Base-by-base conservation (phyloP, 1,140 invertebrate species). In the Drosophila albomicans region DNA sequence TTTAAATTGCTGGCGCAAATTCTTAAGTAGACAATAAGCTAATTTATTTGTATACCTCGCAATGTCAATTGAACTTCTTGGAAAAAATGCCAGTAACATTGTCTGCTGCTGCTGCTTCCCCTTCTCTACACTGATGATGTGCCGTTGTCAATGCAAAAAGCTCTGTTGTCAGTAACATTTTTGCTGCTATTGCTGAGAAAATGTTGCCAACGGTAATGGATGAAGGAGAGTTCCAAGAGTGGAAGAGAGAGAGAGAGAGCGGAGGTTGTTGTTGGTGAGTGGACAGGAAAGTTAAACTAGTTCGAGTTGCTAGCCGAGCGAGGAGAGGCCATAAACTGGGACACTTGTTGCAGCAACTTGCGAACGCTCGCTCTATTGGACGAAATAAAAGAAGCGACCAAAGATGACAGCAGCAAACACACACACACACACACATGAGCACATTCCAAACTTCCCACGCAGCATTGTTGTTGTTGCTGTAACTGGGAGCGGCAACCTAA, bases 221-320 rank as follows among this genome's bases (percentile, higher is more conserved):
- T 57, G 72, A 76, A 82, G 80, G 71, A 59, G 78, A 68, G 57
- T 56, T 54, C 46, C 59, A 68, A 46, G 59, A 43, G 46, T 79
- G 57, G 67, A 67, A 75, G 79, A 65, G 74, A 88, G 79, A 38
- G 81, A 82, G 61, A 35, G 65, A 54, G 16, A 67, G 51, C 51
- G 10, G 67, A 30, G 25, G 48, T 63, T 48, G 61, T 10, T 79
- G 78, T 56, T 30, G 56, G 35, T 63, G 72, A 30, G 52, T 75
- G 68, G 76, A 84, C 82, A 87, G 84, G 84, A 88, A 88, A 75
- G 73, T 88, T 87, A 87, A 87, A 87, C 84, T 88, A 87, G 84
- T 87, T 87, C 77, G 84, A 88, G 80, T 82, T 68, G 75, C 69
- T 32, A 51, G 32, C 48, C 49, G 30, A 32, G 35, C 49, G 30